Evolutionary conservation across 2,888 invertebrate genomes (phyloP), one percentile per base, ranked within the genome.

Genomic region (Deilephila elpenor): DNA sequence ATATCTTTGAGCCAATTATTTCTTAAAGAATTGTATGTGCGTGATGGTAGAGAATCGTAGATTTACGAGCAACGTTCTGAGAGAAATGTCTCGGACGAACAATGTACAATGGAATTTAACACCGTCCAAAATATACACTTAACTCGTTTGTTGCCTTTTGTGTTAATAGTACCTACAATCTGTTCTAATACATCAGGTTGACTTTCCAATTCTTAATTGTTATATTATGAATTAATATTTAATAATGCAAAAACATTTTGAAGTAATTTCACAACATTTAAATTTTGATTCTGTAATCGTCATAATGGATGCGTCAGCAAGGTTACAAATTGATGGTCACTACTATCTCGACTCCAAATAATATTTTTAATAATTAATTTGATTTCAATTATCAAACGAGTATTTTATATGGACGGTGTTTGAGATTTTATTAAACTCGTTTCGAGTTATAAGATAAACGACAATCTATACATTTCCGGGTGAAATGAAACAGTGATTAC

Each of bases 401-500:
- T 44, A 44, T 44, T 17, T 14, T 29, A 29, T 32, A 25, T 60
- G 67, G 67, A 67, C 51, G 67, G 51, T 67, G 51, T 51, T 25
- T 14, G 25, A 17, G 29, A 60, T 25, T 60, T 60, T 25, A 67
- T 51, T 44, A 67, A 25, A 67, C 64, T 64, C 61, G 32, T n/a
- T n/a, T 8, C 7, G 67, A 67, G 67, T 51, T 44, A 20, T 67
- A 71, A 59, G 20, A 71, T 11, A 60, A 25, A 19, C 34, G 59
- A 71, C 19, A 32, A 5, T 56, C 20, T 60, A 59, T 25, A 75
- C 79, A 78, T 84, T 82, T 83, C 83, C 80, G 60, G 74, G 83
- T 71, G 83, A 85, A 84, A 80, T 84, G 81, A 78, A 53, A 73
- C 75, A 83, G 84, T 84, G 84, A 85, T 83, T 83, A 83, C 6